Evolutionary conservation across 2,888 invertebrate genomes (phyloP).

Genomic region (Megaustenia siamemsis): DNA sequence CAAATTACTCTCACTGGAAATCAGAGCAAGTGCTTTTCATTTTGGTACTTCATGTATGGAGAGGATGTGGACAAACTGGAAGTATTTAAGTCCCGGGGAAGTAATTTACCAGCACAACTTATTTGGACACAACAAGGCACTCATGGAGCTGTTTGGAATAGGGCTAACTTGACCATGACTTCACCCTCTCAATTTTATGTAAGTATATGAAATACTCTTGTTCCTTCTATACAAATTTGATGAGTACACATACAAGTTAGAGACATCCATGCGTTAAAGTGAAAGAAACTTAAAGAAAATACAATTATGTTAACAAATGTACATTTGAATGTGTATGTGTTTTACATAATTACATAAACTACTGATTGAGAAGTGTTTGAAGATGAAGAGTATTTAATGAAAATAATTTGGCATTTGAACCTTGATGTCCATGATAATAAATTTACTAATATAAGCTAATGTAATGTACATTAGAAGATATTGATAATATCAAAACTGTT

Average conservation of each 20-base stretch:
- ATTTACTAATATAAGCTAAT: too few relatives aligned
- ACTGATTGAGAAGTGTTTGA: too few relatives aligned
- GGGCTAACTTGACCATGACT: neutral
- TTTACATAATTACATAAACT: too few relatives aligned
- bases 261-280: too few relatives aligned
- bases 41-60: conserved; percentile 78
- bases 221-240: neutral
- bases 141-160: conserved; percentile 60
- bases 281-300: too few relatives aligned
- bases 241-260: too few relatives aligned
- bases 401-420: too few relatives aligned
- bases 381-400: too few relatives aligned
- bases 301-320: too few relatives aligned
- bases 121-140: conserved; percentile 66
- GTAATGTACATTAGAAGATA: too few relatives aligned
- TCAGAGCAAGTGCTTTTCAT: conserved; percentile 68
- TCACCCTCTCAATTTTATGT: neutral
- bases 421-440: too few relatives aligned
- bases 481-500: neutral
- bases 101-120: conserved; percentile 10
- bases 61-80: conserved; percentile 71
- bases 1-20: conserved; percentile 50
- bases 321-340: too few relatives aligned
- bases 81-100: conserved; percentile 60
- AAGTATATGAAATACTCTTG: neutral